Percentiles rank a stretch among this genome's conserved stretches.
phyloP scores from a whole-genome alignment of 1,140 invertebrate species.

The Bathynomus jamesi region DNA sequence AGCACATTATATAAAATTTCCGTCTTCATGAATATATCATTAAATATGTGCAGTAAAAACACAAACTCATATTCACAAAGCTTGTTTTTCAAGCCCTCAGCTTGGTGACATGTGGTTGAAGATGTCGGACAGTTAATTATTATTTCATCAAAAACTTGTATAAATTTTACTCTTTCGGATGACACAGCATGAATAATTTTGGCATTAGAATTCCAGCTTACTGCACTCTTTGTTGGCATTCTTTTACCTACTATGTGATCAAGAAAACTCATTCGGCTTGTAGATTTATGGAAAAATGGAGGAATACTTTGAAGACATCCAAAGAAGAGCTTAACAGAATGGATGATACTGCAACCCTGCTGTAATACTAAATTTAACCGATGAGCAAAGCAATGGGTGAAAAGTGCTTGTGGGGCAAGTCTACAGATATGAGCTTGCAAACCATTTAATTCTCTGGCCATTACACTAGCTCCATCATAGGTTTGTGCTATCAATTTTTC shows the following conservation, averaged over 20 bases:
- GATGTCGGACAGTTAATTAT: neutral
- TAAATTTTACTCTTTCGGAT: neutral
- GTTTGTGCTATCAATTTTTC: conserved; percentile 29
- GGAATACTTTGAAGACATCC: conserved; percentile 5
- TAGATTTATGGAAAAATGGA: conserved; percentile 19
- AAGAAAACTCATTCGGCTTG: conserved; percentile 7
- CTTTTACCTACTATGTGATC: conserved; percentile 1
- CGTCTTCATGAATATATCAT: conserved; percentile 11
- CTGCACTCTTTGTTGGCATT: neutral
- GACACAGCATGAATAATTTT: neutral
- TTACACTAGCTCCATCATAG: conserved; percentile 29
- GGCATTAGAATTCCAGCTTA: neutral
- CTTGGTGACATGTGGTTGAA: neutral
- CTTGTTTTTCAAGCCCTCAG: neutral
- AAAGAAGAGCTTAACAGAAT: conserved; percentile 13
- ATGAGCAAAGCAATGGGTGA: neutral
- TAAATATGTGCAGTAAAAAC: conserved; percentile 13
- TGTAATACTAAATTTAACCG: neutral
- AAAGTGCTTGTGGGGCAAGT: neutral
- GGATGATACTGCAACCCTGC: conserved; percentile 2
- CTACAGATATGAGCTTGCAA: conserved; percentile 9
- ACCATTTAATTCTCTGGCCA: conserved; percentile 16
- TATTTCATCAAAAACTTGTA: neutral
- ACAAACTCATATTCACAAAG: neutral
- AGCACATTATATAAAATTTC: conserved; percentile 18